Percentiles rank a stretch among this genome's conserved stretches.
These are phyloP conservation scores for Clamator glandarius DNA, from an alignment of 2,797 vertebrate species.

Conservation along the genomic window DNA sequence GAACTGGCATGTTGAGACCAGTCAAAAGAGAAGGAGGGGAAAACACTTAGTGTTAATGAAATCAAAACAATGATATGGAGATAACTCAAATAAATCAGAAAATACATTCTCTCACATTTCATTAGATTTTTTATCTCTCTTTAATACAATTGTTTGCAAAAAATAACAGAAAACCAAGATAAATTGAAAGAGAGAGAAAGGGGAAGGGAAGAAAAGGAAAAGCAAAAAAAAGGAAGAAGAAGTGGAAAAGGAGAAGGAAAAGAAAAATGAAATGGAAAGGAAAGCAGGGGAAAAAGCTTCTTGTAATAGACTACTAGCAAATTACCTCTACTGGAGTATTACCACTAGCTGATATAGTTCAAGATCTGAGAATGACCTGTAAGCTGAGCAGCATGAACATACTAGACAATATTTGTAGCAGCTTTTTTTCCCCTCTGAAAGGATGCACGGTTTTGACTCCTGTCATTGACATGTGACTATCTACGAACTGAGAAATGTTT, in stretches of 20 bases:
- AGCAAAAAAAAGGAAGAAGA: too few relatives aligned
- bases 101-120: not conserved
- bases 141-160: not conserved
- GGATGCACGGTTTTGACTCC: not conserved
- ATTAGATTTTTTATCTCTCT: not conserved
- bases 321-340: not conserved
- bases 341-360: not conserved
- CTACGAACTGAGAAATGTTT: not conserved
- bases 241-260: too few relatives aligned
- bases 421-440: not conserved
- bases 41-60: not conserved
- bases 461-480: too few relatives aligned
- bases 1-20: not conserved
- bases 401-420: rapidly evolving
- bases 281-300: not conserved
- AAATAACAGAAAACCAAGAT: not conserved
- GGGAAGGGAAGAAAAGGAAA: not conserved
- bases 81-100: not conserved
- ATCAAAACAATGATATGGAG: not conserved
- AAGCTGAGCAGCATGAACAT: not conserved
- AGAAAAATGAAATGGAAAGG: not conserved
- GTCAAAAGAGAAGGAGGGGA: not conserved
- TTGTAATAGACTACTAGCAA: not conserved
- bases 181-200: not conserved
- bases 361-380: not conserved